Base-by-base conservation (phyloP, 2,888 invertebrate species). In the Leptura quadrifasciata region DNA sequence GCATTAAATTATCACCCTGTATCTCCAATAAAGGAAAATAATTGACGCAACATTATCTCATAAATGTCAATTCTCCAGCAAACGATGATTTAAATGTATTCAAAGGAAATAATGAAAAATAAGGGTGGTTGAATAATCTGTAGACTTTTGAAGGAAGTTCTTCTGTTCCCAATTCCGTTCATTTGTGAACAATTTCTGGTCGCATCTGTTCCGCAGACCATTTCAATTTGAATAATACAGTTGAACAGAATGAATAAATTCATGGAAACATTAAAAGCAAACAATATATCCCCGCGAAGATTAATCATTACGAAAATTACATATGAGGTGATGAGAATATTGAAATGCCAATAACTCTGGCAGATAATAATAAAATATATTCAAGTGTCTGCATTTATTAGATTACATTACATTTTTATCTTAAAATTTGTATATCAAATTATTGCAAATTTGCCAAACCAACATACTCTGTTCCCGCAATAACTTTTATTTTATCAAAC, bases 151-250 rank as follows among this genome's bases (percentile, higher is more conserved):
- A 60, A 60, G 8, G 60, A 60, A n/a, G n/a, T 31, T 24, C 31
- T 24, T 60, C 31, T 60, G 60, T 60, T 27, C 1, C 60, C 60
- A 24, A 60, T 60, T 60, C n/a, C 27, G 27, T 27, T 60, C 60
- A 60, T 60, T 60, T 60, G 31, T 21, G 27, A 24, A 31, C 60
- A 31, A 60, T 27, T 60, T 60, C 60, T 18, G 27, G 60, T 24
- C 60, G 31, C 60, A 60, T 60, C 60, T 60, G 60, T 31, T 60
- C 60, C 8, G 6, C 27, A 60, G 8, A 27, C 60, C 15, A 17
- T 27, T 27, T 60, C 60, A 31, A 27, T 60, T 60, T 60, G 31
- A 27, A 60, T 60, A 60, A 60, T 60, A 60, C 15, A 60, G 31
- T 27, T 27, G 27, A 60, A 60, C 21, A n/a, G 60, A 57, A 60